Evolutionary conservation across 2,113 vertebrate genomes (phyloP).

Genomic region (Sinocyclocheilus maitianheensis): DNA sequence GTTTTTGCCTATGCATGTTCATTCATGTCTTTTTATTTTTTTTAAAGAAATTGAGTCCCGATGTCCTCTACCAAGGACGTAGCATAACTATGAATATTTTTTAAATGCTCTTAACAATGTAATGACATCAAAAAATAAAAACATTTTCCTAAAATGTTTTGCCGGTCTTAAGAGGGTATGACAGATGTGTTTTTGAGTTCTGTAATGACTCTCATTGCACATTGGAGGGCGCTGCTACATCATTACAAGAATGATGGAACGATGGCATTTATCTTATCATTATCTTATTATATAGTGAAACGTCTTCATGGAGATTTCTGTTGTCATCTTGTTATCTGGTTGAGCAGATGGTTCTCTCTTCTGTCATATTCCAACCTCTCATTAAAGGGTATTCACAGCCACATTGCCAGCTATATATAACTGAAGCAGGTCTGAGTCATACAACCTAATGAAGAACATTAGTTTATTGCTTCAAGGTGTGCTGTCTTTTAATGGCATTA

Average conservation of each 20-base stretch:
- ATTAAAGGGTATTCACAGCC: neutral
- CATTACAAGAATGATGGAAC: neutral
- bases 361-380: neutral
- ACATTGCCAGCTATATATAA: neutral
- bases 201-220: slow-evolving; percentile 14
- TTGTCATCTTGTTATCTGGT: neutral
- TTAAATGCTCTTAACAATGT: no score
- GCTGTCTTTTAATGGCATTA: neutral
- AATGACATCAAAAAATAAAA: no score
- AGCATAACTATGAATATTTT: no score
- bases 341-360: neutral
- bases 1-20: no score
- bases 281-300: slow-evolving; percentile 7
- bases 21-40: no score
- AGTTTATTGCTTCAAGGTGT: neutral
- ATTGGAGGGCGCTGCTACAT: slow-evolving; percentile 39
- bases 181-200: neutral
- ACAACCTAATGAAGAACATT: neutral
- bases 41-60: no score
- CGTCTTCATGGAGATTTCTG: neutral
- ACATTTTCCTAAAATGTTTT: no score
- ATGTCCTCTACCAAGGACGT: no score
- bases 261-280: neutral
- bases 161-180: neutral
- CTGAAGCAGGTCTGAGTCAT: neutral